Base-by-base conservation (phyloP, 2,888 invertebrate species). In the Leucania comma region DNA sequence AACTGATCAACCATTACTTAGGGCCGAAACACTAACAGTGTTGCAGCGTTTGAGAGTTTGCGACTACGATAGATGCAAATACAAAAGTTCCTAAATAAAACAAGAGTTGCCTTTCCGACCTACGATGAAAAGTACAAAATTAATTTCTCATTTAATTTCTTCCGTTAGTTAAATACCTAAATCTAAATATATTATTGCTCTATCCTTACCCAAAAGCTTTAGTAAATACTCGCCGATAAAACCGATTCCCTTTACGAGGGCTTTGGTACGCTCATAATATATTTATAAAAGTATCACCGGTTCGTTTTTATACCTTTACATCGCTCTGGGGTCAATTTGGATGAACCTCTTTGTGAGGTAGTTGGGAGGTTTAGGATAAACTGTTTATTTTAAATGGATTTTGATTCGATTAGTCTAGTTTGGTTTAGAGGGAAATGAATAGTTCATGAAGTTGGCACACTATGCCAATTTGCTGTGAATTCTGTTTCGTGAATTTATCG, bases 251-350 rank as follows among this genome's bases (percentile, higher is more conserved):
- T 79, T 65, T 61, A 68, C 66, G 57, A 64, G 53, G 26, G 26
- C 29, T 54, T 63, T 46, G 54, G 61, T 54, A 51, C 29, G 63
- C 26, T 66, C 65, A 63, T 78, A 75, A 80, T 53, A 46, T 80
- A 80, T 79, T 77, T 77, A 77, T 65, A 64, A 50, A 73, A 80
- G 68, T 68, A 79, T 79, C 53, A 68, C 50, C 46, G 57, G 53
- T 24, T 35, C 14, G 56, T 56, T 60, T 53, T 74, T 61, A 66
- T 69, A 68, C 58, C 75, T 61, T 66, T 12, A 53, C 53, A 46
- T 35, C 48, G 46, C 51, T 67, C 14, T 64, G 50, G 75, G 70
- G 56, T 65, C 64, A 65, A 59, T 75, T 78, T 70, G 14, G 17
- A 22, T 3, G 24, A 57, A 80, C 35, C 53, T 5, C 14, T 70